Conservation (phyloP, 2,888 invertebrate species). For the Thereva nobilitata region DNA sequence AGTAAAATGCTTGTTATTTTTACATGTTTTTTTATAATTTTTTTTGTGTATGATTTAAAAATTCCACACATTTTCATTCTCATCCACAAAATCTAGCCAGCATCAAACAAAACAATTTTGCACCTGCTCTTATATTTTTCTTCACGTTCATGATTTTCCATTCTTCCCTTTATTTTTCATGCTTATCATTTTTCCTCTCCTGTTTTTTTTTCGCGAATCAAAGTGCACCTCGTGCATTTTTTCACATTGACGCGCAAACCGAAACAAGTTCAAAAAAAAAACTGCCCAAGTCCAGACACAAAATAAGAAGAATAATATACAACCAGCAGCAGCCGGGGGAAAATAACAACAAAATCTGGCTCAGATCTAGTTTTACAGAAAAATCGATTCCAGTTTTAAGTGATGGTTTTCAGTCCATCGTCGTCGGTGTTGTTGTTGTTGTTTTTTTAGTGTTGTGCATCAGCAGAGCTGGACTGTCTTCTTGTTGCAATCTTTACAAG, state of each 20-base stretch:
- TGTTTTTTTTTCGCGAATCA: slow-evolving; percentile 19
- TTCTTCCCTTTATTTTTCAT: neutral
- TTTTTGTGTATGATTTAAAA: too few relatives aligned
- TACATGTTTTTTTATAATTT: too few relatives aligned
- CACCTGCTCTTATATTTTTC: neutral
- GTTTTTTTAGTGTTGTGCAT: slow-evolving; percentile 5
- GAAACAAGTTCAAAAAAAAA: slow-evolving; percentile 21
- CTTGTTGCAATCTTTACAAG: neutral
- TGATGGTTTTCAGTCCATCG: slow-evolving; percentile 19
- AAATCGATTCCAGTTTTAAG: slow-evolving; percentile 33
- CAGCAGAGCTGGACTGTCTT: too few relatives aligned
- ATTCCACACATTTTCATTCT: too few relatives aligned
- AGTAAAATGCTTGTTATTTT: too few relatives aligned
- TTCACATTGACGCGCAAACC: slow-evolving; percentile 20
- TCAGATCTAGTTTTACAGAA: slow-evolving; percentile 31
- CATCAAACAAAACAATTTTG: too few relatives aligned
- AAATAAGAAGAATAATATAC: slow-evolving; percentile 8
- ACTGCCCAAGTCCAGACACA: slow-evolving; percentile 28
- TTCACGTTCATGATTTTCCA: slow-evolving; percentile 19
- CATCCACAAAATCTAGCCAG: too few relatives aligned
- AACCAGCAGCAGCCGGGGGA: too few relatives aligned
- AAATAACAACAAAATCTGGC: neutral
- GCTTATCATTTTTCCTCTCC: slow-evolving; percentile 4
- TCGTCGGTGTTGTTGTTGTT: slow-evolving; percentile 10
- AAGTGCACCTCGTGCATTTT: slow-evolving; percentile 22